Evolutionary conservation across 2,888 invertebrate species (phyloP), one percentile per base, ranked within the genome.

Genomic region (Cantharis nigra): DNA sequence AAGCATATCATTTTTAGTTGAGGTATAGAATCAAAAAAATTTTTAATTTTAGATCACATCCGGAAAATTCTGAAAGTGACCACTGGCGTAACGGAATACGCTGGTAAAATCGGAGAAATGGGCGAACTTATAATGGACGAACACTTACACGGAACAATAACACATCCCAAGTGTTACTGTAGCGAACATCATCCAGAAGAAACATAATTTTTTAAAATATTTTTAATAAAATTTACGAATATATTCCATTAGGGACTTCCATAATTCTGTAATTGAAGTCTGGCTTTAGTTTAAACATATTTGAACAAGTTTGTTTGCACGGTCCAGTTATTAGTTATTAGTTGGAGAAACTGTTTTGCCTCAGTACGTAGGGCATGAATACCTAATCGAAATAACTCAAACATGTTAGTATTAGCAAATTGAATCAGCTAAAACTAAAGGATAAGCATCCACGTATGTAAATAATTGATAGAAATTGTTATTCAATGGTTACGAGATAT

Each of bases 11-110:
- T 49, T 65, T n/a, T 26, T 7, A 20, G 20, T 13, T 33, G 16
- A 7, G n/a, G 18, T 0, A 20, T 18, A 63, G 23, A 14, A 30
- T 16, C 0, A 30, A 0, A 3, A 64, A 67, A 70, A 28, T 20
- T 76, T 81, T 18, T 2, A 18, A 18, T 18, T 18, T 63, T 74
- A 83, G 83, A 80, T 18, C 78, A 83, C 69, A 76, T 83, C 18
- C 75, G 78, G 1, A 72, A 81, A 65, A 90, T 91, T n/a, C 82
- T 90, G 11, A 89, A 90, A 69, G 86, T 90, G 9, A 85, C 83
- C 11, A 89, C 90, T 0, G 91, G 90, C 0, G 89, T 89, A 3
- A 88, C 90, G 0, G 86, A 88, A 0, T 91, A 90, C 82, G 84
- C 84, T 16, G 85, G 86, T 7, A 78, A 81, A 63, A 89, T 90